phyloP scores from a whole-genome alignment of 2,888 invertebrate genomes.

The Syritta pipiens region DNA sequence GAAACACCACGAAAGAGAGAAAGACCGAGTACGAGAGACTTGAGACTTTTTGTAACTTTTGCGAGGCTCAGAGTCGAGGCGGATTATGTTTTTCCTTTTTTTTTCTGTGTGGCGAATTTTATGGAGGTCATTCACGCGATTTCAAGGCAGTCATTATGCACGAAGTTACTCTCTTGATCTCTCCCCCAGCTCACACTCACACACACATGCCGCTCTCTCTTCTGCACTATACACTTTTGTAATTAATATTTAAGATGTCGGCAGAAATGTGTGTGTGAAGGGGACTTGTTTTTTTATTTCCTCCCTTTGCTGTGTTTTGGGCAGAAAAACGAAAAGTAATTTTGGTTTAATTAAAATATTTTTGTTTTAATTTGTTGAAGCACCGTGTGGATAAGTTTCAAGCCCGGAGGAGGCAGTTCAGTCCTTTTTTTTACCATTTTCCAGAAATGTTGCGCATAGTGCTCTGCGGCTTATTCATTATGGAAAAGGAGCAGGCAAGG shows the following conservation, averaged over 20 bases:
- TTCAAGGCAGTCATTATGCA: conserved; percentile 60
- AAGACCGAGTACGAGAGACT: neutral
- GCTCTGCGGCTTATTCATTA: conserved; percentile 8
- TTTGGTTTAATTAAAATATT: conserved; percentile 65
- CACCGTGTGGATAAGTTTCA: conserved; percentile 31
- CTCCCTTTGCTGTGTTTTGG: too few species aligned
- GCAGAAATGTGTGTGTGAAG: conserved; percentile 20
- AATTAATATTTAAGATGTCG: conserved; percentile 60
- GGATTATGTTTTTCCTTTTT: conserved; percentile 56
- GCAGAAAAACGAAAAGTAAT: conserved; percentile 35
- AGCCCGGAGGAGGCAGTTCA: conserved; percentile 11
- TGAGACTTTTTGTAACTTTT: conserved; percentile 20
- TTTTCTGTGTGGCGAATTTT: conserved; percentile 55
- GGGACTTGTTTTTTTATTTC: neutral
- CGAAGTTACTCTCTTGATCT: conserved; percentile 30
- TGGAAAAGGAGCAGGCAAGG: neutral
- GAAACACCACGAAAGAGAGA: neutral
- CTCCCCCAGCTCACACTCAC: too few species aligned
- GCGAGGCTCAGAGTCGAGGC: conserved; percentile 31
- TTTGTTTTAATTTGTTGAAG: conserved; percentile 55
- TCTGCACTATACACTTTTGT: conserved; percentile 9
- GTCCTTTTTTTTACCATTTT: too few species aligned
- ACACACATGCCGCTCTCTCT: conserved; percentile 1
- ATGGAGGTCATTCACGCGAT: conserved; percentile 56
- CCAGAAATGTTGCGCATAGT: neutral